Evolutionary conservation across 2,113 vertebrate genomes (phyloP).

Genomic region (Genyomyrus donnyi): DNA sequence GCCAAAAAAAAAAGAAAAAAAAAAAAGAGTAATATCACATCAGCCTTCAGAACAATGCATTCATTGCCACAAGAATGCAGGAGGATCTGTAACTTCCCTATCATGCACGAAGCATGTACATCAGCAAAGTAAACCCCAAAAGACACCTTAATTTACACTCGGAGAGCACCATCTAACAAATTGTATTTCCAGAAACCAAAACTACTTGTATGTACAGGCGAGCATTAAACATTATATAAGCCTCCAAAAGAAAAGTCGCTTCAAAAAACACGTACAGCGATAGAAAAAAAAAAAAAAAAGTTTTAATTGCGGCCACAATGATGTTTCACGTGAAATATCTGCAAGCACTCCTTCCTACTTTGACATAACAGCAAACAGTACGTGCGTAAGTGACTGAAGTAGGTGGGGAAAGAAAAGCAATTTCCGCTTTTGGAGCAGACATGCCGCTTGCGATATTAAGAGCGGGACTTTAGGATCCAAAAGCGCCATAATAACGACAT

Average conservation of each 20-base stretch:
- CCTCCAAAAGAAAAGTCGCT: background rate
- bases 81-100: background rate
- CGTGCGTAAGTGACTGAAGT: background rate
- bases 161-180: background rate
- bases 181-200: background rate
- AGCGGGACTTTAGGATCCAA: background rate
- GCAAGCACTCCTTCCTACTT: background rate
- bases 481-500: background rate
- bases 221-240: background rate
- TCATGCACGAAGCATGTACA: background rate
- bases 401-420: background rate
- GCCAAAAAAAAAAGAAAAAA: conserved; percentile 19
- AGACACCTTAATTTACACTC: background rate
- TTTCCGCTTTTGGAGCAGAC: background rate
- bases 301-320: background rate
- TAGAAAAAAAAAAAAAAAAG: background rate
- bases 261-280: background rate
- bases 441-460: background rate
- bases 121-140: background rate
- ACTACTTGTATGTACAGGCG: background rate
- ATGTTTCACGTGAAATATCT: background rate
- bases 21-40: no score
- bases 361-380: background rate
- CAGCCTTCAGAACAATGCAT: background rate
- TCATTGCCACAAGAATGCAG: background rate